Base-by-base conservation (phyloP, 2,797 vertebrate genomes). In the Bothrops alternatus region DNA sequence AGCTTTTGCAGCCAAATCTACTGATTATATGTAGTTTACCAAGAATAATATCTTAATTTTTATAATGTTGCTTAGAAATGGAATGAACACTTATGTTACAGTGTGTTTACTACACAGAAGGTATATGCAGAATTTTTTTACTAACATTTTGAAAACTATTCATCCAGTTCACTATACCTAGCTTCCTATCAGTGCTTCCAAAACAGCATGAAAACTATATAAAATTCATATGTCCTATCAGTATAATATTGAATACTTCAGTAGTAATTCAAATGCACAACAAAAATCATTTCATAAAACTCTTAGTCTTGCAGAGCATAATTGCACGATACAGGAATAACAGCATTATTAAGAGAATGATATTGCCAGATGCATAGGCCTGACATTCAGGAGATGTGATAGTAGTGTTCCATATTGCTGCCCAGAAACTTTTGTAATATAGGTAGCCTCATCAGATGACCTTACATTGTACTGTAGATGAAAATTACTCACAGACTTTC, bases 401-500 rank as follows among this genome's bases (percentile, higher is more conserved):
- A 63, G 18, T 73, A 8, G 6, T 32, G 50, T 82, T 53, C 20
- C 14, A 11, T 63, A 32, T 47, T 82, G 56, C 25, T 26, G 8
- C 42, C 10, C 12, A 13, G 13, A 23, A 20, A 37, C 11, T 55
- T 63, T 58, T 60, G 20, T 69, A 14, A 14, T 61, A 25, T 37
- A 10, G 47, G 2, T 10, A 18, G n/a, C 8, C 50, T 56, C n/a
- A 32, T 87, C 69, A 61, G 60, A 42, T 65, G 60, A 55, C 6
- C 8, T 12, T 11, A 69, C 56, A 20, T 4, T 6, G 32, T 53
- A 53, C 50, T 53, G 50, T n/a, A 18, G 8, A n/a, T 23, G 18
- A 91, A 61, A 28, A 86, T 91, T 91, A 95, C 91, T 91, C 93
- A 86, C 23, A 57, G 90, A 82, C 11, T 47, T 73, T 93, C 91